A percentile compares a stretch with the other conserved stretches of the same genome.
phyloP scores from a whole-genome alignment of 2,888 invertebrate species.

The Phyto melanocephala region DNA sequence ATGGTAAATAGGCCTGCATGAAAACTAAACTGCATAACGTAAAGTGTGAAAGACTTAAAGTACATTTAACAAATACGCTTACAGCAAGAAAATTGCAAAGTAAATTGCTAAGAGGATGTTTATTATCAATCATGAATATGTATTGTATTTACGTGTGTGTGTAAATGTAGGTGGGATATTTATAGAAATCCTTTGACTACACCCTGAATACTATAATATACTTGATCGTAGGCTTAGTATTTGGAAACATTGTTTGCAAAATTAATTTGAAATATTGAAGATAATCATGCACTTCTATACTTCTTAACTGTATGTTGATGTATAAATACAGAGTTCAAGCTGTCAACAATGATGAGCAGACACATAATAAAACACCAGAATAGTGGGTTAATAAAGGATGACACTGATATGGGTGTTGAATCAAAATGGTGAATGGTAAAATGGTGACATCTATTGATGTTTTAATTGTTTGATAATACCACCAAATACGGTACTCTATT shows the following conservation, averaged over 20 bases:
- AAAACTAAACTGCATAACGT: constrained; percentile 22
- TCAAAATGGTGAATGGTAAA: background rate
- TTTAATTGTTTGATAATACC: no score
- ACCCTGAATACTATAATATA: no score
- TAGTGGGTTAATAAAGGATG: constrained; percentile 9
- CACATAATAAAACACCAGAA: constrained; percentile 37
- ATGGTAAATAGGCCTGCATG: constrained; percentile 19
- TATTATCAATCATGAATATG: background rate
- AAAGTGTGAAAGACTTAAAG: background rate
- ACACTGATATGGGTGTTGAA: background rate
- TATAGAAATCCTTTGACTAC: background rate
- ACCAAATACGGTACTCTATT: background rate
- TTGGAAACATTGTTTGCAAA: no score
- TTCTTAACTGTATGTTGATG: background rate
- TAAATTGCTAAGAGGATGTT: constrained; percentile 22
- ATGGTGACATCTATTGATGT: no score
- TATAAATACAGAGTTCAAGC: constrained; percentile 3
- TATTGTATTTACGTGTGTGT: no score
- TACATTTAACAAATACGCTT: background rate
- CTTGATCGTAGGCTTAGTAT: no score
- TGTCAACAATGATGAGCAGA: constrained; percentile 30
- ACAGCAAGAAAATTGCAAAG: background rate
- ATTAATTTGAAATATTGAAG: constrained; percentile 31
- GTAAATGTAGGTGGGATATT: background rate
- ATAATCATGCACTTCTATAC: background rate